Percentiles rank a stretch among this genome's conserved stretches.
Conservation (phyloP, 2,888 invertebrate species). For the Choristoneura rosaceana region DNA sequence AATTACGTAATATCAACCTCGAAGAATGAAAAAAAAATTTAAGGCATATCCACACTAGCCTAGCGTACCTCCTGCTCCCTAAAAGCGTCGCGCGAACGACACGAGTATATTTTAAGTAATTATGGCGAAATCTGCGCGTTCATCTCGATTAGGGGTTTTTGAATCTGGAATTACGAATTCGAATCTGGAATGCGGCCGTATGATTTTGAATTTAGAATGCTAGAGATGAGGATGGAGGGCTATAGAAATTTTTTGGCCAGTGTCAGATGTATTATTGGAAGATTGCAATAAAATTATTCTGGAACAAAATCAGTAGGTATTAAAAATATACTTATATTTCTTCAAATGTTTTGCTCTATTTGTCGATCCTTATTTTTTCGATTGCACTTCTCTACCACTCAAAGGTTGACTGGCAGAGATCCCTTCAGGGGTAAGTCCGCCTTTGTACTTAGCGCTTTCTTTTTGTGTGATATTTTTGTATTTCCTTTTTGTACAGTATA, state of each 20-base stretch:
- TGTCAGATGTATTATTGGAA: not conserved
- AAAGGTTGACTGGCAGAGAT: too few relatives aligned
- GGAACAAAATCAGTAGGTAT: too few relatives aligned
- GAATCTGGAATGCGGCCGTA: constrained; percentile 34
- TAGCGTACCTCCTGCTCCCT: constrained; percentile 45
- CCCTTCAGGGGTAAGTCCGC: too few relatives aligned
- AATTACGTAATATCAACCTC: too few relatives aligned
- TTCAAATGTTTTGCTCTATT: too few relatives aligned
- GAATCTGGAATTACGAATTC: constrained; percentile 20
- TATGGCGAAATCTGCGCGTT: constrained; percentile 62
- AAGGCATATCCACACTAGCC: constrained; percentile 52
- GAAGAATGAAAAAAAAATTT: constrained; percentile 4
- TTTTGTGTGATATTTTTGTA: too few relatives aligned
- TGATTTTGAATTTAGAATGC: constrained; percentile 43
- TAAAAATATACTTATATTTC: too few relatives aligned
- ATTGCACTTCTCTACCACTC: too few relatives aligned
- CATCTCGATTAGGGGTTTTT: constrained; percentile 61
- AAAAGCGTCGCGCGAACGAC: constrained; percentile 72
- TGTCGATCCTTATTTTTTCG: too few relatives aligned
- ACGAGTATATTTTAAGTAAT: constrained; percentile 79
- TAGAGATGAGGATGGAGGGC: constrained; percentile 1
- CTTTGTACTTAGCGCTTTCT: too few relatives aligned
- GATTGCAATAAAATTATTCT: too few relatives aligned
- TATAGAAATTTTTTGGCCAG: not conserved
- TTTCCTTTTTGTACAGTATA: too few relatives aligned